These are phyloP conservation scores for Corythaixoides concolor DNA, from an alignment of 2,113 vertebrate genomes.

Conservation along the genomic window DNA sequence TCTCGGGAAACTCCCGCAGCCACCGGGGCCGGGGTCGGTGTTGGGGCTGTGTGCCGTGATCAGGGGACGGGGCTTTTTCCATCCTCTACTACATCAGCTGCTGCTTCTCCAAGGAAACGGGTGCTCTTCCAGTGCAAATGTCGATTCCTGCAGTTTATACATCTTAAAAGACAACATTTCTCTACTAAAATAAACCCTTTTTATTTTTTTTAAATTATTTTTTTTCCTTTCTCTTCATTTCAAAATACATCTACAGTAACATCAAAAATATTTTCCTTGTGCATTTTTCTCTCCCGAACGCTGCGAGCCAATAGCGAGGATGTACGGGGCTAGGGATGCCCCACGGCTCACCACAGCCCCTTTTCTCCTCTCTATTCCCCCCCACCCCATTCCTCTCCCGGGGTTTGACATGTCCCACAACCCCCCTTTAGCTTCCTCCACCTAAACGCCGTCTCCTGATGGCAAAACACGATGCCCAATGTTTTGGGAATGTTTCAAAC, in stretches of 20 bases:
- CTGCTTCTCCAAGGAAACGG: constrained; percentile 34
- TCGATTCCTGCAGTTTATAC: constrained; percentile 42
- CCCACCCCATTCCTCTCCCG: background rate
- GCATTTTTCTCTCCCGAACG: constrained; percentile 18
- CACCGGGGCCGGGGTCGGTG: background rate
- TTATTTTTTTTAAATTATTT: too few relatives aligned
- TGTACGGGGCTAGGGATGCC: too few relatives aligned
- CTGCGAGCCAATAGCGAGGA: too few relatives aligned
- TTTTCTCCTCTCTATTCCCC: background rate
- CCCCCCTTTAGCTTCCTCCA: background rate
- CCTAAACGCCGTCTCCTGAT: background rate
- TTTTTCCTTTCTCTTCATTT: constrained; percentile 32
- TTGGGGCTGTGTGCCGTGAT: background rate
- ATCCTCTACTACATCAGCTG: background rate
- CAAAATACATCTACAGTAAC: constrained; percentile 77
- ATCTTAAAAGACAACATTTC: constrained; percentile 56
- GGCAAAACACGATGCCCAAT: background rate
- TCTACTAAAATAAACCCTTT: constrained; percentile 74
- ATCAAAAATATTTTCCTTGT: constrained; percentile 76
- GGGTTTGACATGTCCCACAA: background rate
- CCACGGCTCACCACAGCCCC: background rate
- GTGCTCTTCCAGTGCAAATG: constrained; percentile 55
- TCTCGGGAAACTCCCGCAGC: background rate
- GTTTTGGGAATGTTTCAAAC: background rate
- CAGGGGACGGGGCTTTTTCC: background rate